phyloP scores from a whole-genome alignment of 1,140 invertebrate species.

The Drosophila equinoxialis region DNA sequence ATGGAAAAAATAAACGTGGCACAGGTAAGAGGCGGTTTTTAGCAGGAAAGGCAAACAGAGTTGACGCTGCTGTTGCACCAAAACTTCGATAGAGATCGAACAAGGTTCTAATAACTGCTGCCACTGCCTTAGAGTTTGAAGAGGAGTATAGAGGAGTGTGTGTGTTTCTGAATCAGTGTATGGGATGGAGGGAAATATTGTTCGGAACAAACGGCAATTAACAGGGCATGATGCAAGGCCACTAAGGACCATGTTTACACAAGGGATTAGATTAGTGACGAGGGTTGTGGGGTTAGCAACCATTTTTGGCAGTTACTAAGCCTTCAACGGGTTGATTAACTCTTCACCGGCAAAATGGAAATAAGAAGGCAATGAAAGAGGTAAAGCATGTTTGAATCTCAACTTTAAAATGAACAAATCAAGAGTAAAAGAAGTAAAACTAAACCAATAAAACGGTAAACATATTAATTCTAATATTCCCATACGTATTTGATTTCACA shows the following conservation, averaged over 20 bases:
- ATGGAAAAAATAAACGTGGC: conserved; percentile 29
- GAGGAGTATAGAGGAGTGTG: background rate
- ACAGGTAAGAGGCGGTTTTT: conserved; percentile 56
- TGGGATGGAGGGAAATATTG: conserved; percentile 24
- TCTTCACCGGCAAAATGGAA: background rate
- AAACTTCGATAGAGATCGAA: conserved; percentile 69
- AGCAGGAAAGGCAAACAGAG: conserved; percentile 61
- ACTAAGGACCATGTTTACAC: conserved; percentile 56
- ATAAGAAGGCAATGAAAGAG: background rate
- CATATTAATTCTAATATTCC: background rate
- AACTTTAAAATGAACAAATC: background rate
- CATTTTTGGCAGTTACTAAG: conserved; percentile 37
- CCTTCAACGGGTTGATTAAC: conserved; percentile 56
- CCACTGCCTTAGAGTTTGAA: conserved; percentile 7
- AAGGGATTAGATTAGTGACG: conserved; percentile 56
- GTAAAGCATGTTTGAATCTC: background rate
- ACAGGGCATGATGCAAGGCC: conserved; percentile 29
- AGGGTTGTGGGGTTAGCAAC: conserved; percentile 26
- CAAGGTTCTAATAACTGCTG: conserved; percentile 63
- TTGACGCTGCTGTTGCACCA: conserved; percentile 49
- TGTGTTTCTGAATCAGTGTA: background rate
- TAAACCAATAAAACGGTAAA: too few relatives aligned
- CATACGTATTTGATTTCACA: too few relatives aligned
- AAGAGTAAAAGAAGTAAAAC: background rate
- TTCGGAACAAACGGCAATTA: conserved; percentile 72